Conservation (phyloP, 2,888 invertebrate species). For the Mesoligia furuncula region DNA sequence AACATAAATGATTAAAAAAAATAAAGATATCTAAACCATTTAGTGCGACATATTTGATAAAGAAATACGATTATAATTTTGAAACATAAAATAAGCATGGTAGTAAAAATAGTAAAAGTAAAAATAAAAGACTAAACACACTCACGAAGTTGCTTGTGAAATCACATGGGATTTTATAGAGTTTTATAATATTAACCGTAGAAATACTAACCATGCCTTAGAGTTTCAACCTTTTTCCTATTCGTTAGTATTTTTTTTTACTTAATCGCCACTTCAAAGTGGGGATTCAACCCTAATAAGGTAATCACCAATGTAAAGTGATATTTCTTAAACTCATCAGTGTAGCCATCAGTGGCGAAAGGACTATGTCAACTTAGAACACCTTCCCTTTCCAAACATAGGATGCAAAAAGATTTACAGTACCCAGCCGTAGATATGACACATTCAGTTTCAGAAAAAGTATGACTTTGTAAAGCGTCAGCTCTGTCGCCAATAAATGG, state of each 20-base stretch:
- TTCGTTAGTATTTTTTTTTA: not conserved
- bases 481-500: not conserved
- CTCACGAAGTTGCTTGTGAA: conserved; percentile 88
- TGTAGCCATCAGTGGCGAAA: conserved; percentile 3
- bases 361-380: not conserved
- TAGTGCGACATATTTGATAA: not conserved
- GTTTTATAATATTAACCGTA: conserved; percentile 78
- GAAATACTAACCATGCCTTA: conserved; percentile 72
- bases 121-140: conserved; percentile 74
- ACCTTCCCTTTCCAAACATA: not conserved
- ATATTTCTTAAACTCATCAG: not conserved
- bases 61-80: not conserved
- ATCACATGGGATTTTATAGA: conserved; percentile 66
- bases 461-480: not conserved
- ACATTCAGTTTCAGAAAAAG: not conserved
- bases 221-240: conserved; percentile 19
- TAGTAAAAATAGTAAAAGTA: conserved; percentile 70
- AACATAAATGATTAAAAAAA: not conserved
- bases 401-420: not conserved
- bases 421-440: not conserved
- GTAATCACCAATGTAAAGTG: conserved; percentile 3
- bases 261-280: conserved; percentile 35
- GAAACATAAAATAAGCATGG: conserved; percentile 70
- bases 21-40: not conserved
- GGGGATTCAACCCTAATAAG: conserved; percentile 10